phyloP scores from a whole-genome alignment of 2,113 vertebrate species.

The Pycnonotus jocosus region DNA sequence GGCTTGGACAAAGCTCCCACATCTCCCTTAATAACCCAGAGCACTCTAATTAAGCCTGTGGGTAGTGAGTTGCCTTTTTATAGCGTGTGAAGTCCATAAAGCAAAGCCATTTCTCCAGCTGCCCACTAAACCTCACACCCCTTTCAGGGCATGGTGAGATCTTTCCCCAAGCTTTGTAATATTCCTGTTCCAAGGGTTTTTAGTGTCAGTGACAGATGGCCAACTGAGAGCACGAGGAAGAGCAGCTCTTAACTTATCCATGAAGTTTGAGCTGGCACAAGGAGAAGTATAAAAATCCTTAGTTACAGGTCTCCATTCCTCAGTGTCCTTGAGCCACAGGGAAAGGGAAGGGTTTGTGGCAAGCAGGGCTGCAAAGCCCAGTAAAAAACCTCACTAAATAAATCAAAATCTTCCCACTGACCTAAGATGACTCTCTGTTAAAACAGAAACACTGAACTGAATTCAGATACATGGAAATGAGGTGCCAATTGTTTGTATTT shows the following conservation, averaged over 20 bases:
- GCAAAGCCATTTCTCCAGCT: constrained; percentile 8
- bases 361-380: neutral
- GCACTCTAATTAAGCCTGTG: constrained; percentile 16
- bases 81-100: constrained; percentile 1
- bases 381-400: neutral
- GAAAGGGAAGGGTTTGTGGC: neutral
- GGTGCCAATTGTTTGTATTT: neutral
- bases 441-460: neutral
- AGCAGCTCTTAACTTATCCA: neutral
- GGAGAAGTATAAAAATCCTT: neutral
- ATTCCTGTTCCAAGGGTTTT: neutral
- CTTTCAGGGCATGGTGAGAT: neutral
- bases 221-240: neutral
- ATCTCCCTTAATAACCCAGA: neutral
- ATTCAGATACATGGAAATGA: neutral
- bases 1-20: neutral
- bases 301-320: neutral
- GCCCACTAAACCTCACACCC: neutral
- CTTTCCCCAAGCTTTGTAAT: neutral
- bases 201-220: neutral
- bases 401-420: neutral
- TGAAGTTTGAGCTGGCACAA: neutral
- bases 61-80: constrained; percentile 30
- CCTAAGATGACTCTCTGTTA: neutral
- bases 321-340: neutral